Evolutionary conservation across 2,797 vertebrate species (phyloP).

Genomic region (Tauraco hartlaubi): DNA sequence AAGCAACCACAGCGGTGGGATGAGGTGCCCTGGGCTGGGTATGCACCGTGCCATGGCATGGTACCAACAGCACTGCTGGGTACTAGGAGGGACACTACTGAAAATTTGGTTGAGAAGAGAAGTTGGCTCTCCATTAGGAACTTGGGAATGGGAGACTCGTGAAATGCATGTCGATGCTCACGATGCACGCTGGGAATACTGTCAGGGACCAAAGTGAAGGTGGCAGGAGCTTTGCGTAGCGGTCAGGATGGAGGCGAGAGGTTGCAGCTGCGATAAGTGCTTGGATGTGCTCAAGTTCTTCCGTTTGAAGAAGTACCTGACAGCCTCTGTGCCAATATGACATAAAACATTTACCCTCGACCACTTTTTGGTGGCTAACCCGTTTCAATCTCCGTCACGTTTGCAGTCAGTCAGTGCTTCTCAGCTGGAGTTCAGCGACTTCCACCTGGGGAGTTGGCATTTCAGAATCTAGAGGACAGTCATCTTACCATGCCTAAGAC

Average conservation of each 20-base stretch:
- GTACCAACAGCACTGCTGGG: accelerated
- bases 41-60: accelerated
- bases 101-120: not conserved
- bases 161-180: not conserved
- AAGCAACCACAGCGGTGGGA: not conserved
- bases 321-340: not conserved
- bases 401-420: not conserved
- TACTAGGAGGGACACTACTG: not conserved
- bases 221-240: not conserved
- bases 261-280: not conserved
- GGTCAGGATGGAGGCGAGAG: not conserved
- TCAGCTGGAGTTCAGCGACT: not conserved
- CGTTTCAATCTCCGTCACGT: not conserved
- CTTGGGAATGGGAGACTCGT: not conserved
- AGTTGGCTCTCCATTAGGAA: not conserved
- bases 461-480: not conserved
- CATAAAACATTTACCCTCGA: not conserved
- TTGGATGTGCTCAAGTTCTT: not conserved
- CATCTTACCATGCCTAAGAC: not conserved
- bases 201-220: not conserved
- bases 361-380: not conserved
- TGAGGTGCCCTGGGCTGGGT: not conserved
- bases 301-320: not conserved
- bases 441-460: not conserved
- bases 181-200: not conserved